Evolutionary conservation across 2,888 invertebrate species (phyloP).

Genomic region (Stenodema calcarata): DNA sequence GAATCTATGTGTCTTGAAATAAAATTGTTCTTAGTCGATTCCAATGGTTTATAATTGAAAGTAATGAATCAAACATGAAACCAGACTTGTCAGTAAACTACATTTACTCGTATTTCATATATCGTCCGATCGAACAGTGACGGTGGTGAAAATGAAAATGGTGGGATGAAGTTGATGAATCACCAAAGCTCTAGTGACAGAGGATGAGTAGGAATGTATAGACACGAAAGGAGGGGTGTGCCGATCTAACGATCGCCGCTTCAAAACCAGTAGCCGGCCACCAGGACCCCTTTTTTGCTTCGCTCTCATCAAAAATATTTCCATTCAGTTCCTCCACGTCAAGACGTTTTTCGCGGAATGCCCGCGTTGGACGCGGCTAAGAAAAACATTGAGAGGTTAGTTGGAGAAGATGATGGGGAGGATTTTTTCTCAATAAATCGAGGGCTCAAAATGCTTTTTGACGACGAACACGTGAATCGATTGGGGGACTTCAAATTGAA

Average conservation of each 20-base stretch:
- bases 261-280: not conserved
- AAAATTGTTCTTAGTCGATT: no score
- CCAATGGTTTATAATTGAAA: no score
- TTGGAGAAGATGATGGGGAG: not conserved
- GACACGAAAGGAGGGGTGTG: not conserved
- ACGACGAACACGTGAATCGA: not conserved
- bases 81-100: no score
- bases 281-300: not conserved
- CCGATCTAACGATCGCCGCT: not conserved
- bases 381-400: not conserved
- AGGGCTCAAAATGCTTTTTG: not conserved
- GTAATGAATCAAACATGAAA: no score
- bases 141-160: not conserved
- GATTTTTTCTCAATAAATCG: not conserved
- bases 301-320: not conserved
- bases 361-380: not conserved
- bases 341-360: not conserved
- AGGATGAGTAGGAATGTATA: not conserved
- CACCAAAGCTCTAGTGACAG: not conserved
- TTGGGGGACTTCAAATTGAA: not conserved
- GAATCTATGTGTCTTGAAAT: no score
- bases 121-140: not conserved
- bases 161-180: not conserved
- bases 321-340: not conserved
- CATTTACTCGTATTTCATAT: not conserved